phyloP scores from a whole-genome alignment of 2,797 vertebrate genomes.

The Zalophus californianus region DNA sequence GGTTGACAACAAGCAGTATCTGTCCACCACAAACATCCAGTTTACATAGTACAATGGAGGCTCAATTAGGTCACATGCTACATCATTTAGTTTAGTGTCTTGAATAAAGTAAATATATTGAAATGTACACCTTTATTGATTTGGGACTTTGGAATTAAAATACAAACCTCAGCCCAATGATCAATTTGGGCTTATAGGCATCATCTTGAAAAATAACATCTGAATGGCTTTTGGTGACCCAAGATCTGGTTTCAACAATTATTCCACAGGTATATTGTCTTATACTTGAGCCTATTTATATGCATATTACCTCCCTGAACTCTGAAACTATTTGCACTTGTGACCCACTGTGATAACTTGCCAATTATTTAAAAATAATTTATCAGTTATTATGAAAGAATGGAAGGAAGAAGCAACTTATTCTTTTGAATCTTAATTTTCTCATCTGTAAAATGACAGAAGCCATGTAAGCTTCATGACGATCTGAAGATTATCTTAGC shows the following conservation, averaged over 20 bases:
- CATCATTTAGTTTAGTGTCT: background rate
- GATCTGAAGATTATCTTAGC: background rate
- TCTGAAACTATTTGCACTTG: background rate
- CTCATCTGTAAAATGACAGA: background rate
- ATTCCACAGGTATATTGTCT: background rate
- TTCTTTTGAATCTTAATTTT: background rate
- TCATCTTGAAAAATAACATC: background rate
- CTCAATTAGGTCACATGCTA: background rate
- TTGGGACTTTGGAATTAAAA: background rate
- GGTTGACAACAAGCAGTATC: too few relatives aligned
- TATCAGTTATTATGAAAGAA: background rate
- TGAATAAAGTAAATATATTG: background rate
- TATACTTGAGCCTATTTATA: background rate
- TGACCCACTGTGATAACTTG: background rate
- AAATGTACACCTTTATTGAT: background rate
- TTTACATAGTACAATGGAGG: background rate
- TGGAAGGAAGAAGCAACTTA: background rate
- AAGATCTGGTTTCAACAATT: background rate
- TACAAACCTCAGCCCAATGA: background rate
- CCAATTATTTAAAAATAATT: background rate
- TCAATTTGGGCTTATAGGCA: background rate
- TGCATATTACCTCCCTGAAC: background rate
- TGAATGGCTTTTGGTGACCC: background rate
- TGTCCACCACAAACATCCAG: background rate
- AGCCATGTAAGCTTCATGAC: background rate